Evolutionary conservation across 1,140 invertebrate species (phyloP), one percentile per base, ranked within the genome.

Genomic region (Drosophila insularis): DNA sequence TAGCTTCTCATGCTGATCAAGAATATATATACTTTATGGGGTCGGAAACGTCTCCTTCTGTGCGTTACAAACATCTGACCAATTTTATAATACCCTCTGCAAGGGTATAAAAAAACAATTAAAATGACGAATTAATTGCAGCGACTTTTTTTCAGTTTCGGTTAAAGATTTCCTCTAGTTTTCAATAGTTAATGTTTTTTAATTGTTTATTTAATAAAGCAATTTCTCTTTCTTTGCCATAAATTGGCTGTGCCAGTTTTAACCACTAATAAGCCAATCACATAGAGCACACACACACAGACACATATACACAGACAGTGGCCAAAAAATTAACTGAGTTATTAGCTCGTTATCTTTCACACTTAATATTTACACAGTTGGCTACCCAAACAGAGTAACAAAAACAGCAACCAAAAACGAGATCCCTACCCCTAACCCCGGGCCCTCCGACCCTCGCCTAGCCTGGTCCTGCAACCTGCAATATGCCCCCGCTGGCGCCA

Each of bases 301-400:
- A 35, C 58, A 40, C 54, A 23, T 32, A 21, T 53, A 60, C 39
- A 50, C 37, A 56, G 37, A 62, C 46, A 65, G 17, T 14, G 13
- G 35, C 2, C 54, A 53, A 53, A 58, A 60, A 81, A 71, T 79
- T 79, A 87, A 87, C 68, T 73, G 67, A 82, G 84, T 87, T 89
- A 87, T 87, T 87, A 89, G 80, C 82, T 87, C 84, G 84, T 87
- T 87, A 87, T 87, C 84, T 89, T 74, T 66, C 66, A 76, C 73
- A 87, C 84, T 78, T 74, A 60, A 87, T 87, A 89, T 89, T 87
- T 87, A 87, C 85, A 80, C 84, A 87, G 82, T 80, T 79, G 79
- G 66, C 58, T 53, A 65, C 69, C 64, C 73, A 80, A 77, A 53
- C 74, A 68, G 60, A 43, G 50, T 14, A 55, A 64, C 46, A 58